These are phyloP conservation scores for Apostichopus leukothele DNA, from an alignment of 53 echinoderm and acorn worm genomes.

Conservation along the genomic window DNA sequence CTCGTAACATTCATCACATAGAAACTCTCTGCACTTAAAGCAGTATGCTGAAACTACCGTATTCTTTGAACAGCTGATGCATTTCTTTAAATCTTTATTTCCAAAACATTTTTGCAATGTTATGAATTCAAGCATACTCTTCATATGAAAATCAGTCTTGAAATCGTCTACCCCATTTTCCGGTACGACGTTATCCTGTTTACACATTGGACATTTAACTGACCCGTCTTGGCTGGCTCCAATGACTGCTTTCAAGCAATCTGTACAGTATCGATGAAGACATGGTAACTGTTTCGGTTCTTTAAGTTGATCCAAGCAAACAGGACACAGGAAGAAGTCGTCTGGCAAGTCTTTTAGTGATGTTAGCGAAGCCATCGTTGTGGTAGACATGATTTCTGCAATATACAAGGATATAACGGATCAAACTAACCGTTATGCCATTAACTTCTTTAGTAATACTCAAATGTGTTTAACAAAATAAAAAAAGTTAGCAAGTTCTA, in stretches of 20 bases:
- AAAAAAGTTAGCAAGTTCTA: too few relatives aligned
- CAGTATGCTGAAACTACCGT: not conserved
- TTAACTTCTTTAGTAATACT: not conserved
- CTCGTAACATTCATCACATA: not conserved
- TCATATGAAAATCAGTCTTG: slow-evolving; percentile 21
- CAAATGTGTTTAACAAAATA: not conserved
- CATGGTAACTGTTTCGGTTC: not conserved
- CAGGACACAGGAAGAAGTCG: not conserved
- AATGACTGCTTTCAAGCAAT: not conserved
- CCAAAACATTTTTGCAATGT: not conserved
- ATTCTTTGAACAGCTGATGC: not conserved
- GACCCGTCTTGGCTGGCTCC: not conserved
- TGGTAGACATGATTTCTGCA: not conserved
- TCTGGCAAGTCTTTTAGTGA: not conserved
- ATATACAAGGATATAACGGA: not conserved
- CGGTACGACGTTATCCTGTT: not conserved
- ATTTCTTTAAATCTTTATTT: not conserved
- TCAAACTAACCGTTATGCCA: not conserved
- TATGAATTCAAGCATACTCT: not conserved
- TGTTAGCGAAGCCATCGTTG: not conserved
- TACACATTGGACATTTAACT: slow-evolving; percentile 6
- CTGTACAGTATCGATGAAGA: too few relatives aligned
- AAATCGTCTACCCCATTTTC: slow-evolving; percentile 1
- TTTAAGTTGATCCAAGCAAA: not conserved
- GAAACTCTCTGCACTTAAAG: slow-evolving; percentile 16